Percentiles rank a stretch among this genome's conserved stretches.
Evolutionary conservation across 1,140 invertebrate genomes (phyloP).

Genomic region (Drosophila malerkotliana): DNA sequence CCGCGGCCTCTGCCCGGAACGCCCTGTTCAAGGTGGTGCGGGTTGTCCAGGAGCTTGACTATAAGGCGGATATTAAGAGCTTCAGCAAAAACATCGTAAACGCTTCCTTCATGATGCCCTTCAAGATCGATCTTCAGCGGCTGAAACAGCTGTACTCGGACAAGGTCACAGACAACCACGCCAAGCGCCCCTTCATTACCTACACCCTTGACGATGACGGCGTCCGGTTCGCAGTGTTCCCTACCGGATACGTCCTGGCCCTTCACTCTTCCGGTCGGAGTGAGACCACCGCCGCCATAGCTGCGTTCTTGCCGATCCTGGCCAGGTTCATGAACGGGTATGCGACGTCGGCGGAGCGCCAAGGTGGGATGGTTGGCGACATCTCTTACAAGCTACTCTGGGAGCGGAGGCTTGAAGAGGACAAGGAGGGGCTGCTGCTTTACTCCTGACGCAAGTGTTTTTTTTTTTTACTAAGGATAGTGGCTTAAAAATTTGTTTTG

Average conservation of each 20-base stretch:
- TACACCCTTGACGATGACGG: slow-evolving; percentile 35
- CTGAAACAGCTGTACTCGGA: slow-evolving; percentile 28
- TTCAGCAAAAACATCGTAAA: slow-evolving; percentile 53
- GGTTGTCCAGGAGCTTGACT: slow-evolving; percentile 48
- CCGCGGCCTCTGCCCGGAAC: slow-evolving; percentile 28
- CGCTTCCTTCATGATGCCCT: slow-evolving; percentile 63
- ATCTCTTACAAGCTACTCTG: slow-evolving; percentile 54
- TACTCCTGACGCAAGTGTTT: slow-evolving; percentile 30
- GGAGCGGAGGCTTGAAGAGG: slow-evolving; percentile 57
- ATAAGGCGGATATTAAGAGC: slow-evolving; percentile 39
- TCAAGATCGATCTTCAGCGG: slow-evolving; percentile 51
- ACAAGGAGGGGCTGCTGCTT: slow-evolving; percentile 47
- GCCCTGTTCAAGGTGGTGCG: slow-evolving; percentile 45
- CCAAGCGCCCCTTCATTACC: slow-evolving; percentile 52
- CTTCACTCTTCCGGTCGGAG: slow-evolving; percentile 45
- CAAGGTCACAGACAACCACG: slow-evolving; percentile 22
- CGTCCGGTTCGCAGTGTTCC: slow-evolving; percentile 55
- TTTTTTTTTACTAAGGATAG: background rate
- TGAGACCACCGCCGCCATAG: slow-evolving; percentile 52
- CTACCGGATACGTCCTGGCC: slow-evolving; percentile 54
- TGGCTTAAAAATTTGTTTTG: background rate
- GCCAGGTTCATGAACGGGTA: slow-evolving; percentile 37
- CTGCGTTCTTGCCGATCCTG: slow-evolving; percentile 51
- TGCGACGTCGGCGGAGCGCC: slow-evolving; percentile 31
- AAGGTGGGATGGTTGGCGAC: slow-evolving; percentile 25